Base-by-base conservation (phyloP, 2,888 invertebrate genomes). In the Amiota communis region DNA sequence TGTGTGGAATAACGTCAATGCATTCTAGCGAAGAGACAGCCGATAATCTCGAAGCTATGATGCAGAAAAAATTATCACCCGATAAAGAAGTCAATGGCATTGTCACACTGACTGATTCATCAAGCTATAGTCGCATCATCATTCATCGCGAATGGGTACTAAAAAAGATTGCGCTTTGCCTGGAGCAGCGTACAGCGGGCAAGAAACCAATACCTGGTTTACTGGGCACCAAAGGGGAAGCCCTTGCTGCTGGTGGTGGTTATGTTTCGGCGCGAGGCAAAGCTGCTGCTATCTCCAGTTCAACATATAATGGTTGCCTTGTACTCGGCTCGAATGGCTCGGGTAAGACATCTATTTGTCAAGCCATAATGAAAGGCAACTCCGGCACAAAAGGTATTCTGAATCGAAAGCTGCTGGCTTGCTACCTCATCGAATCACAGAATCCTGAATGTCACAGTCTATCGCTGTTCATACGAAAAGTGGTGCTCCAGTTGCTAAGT, bases 301-400 rank as follows among this genome's bases (percentile, higher is more conserved):
- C 88, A 48, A 87, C 88, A 51, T 89, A 90, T 73, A 95, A 96
- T 82, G 98, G 98, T 0, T 96, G 97, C 1, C 91, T 98, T 64
- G 93, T 98, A 71, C 91, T 98, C 75, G 97, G 96, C 78, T 97
- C 97, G 0, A 96, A 98, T 0, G 98, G 98, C 20, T 96, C 97
- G 79, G 98, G 98, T 0, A 98, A 98, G 88, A 97, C 98, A 8
- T 96, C 98, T 36, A 92, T 98, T 63, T 95, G 96, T 87, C 93
- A 94, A 73, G 96, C 97, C 87, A 90, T 90, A 49, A 86, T 90
- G 84, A 89, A 89, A 78, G 90, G 90, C 11, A 89, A 88, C 72
- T 89, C 89, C 0, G 90, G 90, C 70, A 90, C 90, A 9, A 88
- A 89, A 75, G 90, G 90, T 13, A 88, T 90, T 17, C 81, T 90